These are phyloP conservation scores for Drosophila formosana DNA, from an alignment of 2,888 invertebrate species.

Conservation along the genomic window DNA sequence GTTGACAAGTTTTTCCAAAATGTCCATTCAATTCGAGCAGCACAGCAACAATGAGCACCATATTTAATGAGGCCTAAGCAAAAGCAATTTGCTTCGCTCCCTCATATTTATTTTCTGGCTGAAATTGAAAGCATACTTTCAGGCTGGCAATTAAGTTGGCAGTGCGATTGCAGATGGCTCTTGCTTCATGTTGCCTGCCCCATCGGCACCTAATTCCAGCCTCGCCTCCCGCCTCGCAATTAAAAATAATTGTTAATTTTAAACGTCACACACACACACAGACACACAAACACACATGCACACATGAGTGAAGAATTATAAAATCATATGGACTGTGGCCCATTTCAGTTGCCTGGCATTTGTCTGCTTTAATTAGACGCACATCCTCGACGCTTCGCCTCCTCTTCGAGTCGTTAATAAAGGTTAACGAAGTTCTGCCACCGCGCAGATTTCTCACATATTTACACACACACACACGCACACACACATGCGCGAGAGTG, in stretches of 20 bases:
- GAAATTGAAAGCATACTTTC: slow-evolving; percentile 54
- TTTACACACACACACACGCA: slow-evolving; percentile 35
- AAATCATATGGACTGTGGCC: slow-evolving; percentile 44
- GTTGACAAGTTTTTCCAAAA: slow-evolving; percentile 57
- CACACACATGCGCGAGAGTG: slow-evolving; percentile 46
- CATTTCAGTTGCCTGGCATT: slow-evolving; percentile 30
- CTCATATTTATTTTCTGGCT: slow-evolving; percentile 3
- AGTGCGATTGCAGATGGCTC: slow-evolving; percentile 23
- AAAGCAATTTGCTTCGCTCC: slow-evolving; percentile 22
- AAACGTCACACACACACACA: slow-evolving; percentile 32
- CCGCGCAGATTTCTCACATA: slow-evolving; percentile 74
- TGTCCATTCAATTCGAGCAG: slow-evolving; percentile 36
- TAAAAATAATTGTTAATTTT: slow-evolving; percentile 75
- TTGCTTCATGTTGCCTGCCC: neutral
- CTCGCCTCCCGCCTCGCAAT: slow-evolving; percentile 44
- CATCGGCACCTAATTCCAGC: slow-evolving; percentile 60
- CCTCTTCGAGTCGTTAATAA: slow-evolving; percentile 65
- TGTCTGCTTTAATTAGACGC: slow-evolving; percentile 73
- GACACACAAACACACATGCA: slow-evolving; percentile 13
- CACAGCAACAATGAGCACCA: slow-evolving; percentile 24
- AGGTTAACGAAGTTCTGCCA: slow-evolving; percentile 75
- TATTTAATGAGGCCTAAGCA: slow-evolving; percentile 46
- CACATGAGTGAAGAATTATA: slow-evolving; percentile 49
- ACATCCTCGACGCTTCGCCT: neutral
- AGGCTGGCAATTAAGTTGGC: slow-evolving; percentile 50